A percentile compares a stretch with the other conserved stretches of the same genome.
Evolutionary conservation across 2,797 vertebrate species (phyloP).

Genomic region (Lateolabrax maculatus): DNA sequence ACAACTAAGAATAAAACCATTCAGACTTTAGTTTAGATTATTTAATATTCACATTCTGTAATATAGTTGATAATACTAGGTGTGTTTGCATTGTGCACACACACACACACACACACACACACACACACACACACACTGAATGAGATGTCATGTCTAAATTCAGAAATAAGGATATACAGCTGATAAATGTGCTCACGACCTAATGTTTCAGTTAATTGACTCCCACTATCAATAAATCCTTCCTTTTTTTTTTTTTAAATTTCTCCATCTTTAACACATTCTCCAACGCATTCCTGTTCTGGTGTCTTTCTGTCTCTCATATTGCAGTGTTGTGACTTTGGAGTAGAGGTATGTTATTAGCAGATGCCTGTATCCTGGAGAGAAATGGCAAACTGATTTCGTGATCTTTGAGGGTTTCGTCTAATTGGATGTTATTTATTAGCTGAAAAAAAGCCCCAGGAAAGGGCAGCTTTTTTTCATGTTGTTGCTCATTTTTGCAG

Average conservation of each 20-base stretch:
- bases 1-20: not conserved
- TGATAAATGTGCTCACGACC: not conserved
- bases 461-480: slow-evolving; percentile 78
- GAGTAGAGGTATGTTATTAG: slow-evolving; percentile 65
- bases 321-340: slow-evolving; percentile 26
- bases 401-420: slow-evolving; percentile 72
- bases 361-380: slow-evolving; percentile 65
- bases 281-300: slow-evolving; percentile 1
- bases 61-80: not conserved
- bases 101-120: not conserved
- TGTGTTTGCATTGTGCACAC: not conserved
- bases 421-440: slow-evolving; percentile 84
- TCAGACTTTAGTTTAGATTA: not conserved
- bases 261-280: slow-evolving; percentile 16
- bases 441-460: slow-evolving; percentile 56
- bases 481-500: slow-evolving; percentile 65
- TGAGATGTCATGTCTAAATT: not conserved
- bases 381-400: slow-evolving; percentile 78
- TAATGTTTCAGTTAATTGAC: not conserved
- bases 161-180: not conserved
- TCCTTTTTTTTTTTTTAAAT: too few relatives aligned
- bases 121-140: not conserved
- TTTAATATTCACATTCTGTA: not conserved
- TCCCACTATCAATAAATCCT: not conserved
- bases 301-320: slow-evolving; percentile 13